phyloP scores from a whole-genome alignment of 2,797 vertebrate genomes.

The Urocyon cinereoargenteus region DNA sequence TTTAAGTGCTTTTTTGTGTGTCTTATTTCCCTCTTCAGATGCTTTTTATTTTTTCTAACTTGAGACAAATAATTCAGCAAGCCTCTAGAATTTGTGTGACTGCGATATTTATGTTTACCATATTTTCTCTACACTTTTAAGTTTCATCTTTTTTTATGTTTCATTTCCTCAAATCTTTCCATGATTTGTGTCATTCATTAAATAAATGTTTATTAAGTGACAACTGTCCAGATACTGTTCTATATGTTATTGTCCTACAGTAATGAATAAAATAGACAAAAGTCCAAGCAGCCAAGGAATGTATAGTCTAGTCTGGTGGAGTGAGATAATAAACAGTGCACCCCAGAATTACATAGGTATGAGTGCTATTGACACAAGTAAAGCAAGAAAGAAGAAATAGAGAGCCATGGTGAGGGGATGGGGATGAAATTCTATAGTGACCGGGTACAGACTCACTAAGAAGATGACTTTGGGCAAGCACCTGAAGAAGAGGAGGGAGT shows the following conservation, averaged over 20 bases:
- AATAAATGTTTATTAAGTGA: background rate
- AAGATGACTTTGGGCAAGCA: background rate
- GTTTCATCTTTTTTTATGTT: background rate
- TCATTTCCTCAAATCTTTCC: background rate
- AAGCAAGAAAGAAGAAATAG: background rate
- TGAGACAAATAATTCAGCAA: slow-evolving; percentile 1
- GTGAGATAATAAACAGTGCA: background rate
- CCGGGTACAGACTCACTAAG: background rate
- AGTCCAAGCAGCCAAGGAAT: background rate
- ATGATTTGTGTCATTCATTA: slow-evolving; percentile 8
- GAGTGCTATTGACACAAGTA: background rate
- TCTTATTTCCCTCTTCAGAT: background rate
- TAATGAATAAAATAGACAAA: slow-evolving; percentile 3
- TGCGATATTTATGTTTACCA: background rate
- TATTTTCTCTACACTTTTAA: background rate
- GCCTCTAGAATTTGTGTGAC: background rate
- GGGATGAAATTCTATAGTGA: background rate
- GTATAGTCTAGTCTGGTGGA: background rate
- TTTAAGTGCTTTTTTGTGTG: background rate
- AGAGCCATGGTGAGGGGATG: background rate
- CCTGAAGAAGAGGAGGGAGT: background rate
- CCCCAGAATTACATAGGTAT: background rate
- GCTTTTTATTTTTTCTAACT: slow-evolving; percentile 34
- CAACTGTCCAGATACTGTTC: background rate
- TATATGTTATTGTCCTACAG: background rate